Conservation (phyloP, 53 echinoderm and acorn worm species). For the Henricia sp. region DNA sequence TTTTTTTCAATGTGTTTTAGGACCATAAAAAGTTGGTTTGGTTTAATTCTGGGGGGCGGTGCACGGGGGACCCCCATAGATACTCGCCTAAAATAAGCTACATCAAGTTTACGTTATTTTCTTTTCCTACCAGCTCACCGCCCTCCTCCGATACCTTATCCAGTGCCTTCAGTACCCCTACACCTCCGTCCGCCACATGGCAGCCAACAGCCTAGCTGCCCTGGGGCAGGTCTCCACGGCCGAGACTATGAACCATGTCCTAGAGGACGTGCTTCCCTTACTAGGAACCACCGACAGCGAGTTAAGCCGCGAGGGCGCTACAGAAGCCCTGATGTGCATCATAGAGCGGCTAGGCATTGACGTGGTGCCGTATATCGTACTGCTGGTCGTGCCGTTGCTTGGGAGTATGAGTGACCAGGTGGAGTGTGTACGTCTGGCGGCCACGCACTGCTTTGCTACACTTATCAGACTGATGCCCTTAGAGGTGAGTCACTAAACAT, state of each 20-base stretch:
- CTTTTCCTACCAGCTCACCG: constrained; percentile 75
- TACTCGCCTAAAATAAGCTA: too few species aligned
- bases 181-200: constrained; percentile 95
- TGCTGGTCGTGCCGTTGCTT: constrained; percentile 91
- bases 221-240: constrained; percentile 78
- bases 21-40: too few species aligned
- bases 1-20: too few species aligned
- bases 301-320: constrained; percentile 84
- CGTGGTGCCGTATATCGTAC: constrained; percentile 95
- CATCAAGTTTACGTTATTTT: too few species aligned
- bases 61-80: too few species aligned
- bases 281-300: constrained; percentile 79
- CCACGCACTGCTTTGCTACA: constrained; percentile 96
- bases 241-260: constrained; percentile 81
- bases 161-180: constrained; percentile 89
- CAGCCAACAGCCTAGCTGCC: constrained; percentile 83
- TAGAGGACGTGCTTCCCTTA: constrained; percentile 74
- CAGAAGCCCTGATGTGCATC: constrained; percentile 86
- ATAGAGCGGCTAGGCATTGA: constrained; percentile 88
- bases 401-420: constrained; percentile 95
- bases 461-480: constrained; percentile 96
- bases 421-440: constrained; percentile 81
- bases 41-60: too few species aligned
- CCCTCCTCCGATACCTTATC: constrained; percentile 76
- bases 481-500: too few species aligned